Conservation (phyloP, 1,140 invertebrate species). For the Pemphigus obesinymphae region DNA sequence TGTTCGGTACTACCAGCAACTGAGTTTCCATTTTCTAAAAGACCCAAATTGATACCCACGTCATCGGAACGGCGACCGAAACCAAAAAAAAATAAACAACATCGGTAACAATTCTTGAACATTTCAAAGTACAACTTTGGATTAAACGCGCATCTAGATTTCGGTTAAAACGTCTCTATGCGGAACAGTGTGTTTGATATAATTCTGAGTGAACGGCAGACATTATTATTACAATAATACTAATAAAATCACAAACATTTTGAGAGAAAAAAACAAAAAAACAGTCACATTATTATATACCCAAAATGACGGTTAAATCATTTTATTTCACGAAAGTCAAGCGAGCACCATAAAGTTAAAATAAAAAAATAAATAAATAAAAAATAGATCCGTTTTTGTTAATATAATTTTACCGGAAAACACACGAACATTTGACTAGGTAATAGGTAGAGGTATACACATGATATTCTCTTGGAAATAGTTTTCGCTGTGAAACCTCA, state of each 20-base stretch:
- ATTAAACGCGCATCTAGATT: neutral
- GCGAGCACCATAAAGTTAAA: neutral
- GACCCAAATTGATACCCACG: conserved; percentile 6
- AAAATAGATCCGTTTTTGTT: neutral
- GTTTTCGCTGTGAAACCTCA: neutral
- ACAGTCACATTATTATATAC: no score
- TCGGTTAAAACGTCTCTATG: neutral
- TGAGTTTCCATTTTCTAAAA: neutral
- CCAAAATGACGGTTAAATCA: no score
- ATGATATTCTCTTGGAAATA: conserved; percentile 1
- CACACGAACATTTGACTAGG: neutral
- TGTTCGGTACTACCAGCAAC: conserved; percentile 10
- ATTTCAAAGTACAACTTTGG: neutral
- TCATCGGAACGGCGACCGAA: conserved; percentile 22
- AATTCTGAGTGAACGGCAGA: neutral
- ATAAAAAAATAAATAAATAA: neutral
- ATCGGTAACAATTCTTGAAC: conserved; percentile 37
- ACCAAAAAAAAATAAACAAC: conserved; percentile 39
- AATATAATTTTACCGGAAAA: neutral
- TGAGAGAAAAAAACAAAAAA: no score
- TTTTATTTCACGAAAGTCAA: neutral
- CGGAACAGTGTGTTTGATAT: neutral
- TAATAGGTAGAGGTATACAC: no score
- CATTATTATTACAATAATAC: neutral
- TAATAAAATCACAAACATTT: neutral